Evolutionary conservation across 2,797 vertebrate species (phyloP), one percentile per base, ranked within the genome.

Genomic region (Mustela erminea): DNA sequence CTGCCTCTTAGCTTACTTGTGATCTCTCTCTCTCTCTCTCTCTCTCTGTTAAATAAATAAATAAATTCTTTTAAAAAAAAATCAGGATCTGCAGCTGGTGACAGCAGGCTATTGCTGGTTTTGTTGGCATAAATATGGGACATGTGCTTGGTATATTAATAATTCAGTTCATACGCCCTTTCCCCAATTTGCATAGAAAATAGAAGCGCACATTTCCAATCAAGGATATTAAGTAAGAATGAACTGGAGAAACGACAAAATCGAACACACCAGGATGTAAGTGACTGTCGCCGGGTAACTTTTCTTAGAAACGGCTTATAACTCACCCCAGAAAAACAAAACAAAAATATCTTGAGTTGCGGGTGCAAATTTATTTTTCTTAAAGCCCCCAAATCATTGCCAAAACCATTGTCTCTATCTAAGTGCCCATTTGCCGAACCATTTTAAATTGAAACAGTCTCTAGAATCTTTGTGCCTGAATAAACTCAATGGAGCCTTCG

Each of bases 301-400:
- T 89, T 94, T 90, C 46, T 93, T 43, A 89, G 52, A 95, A 95
- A 94, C 23, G n/a, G 29, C 56, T 93, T 81, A 3, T 91, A 80
- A 93, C 49, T 81, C 85, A 60, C 60, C 13, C 74, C 74, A 35
- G 56, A 60, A 52, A 92, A 92, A 75, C 54, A 87, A 91, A 94
- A 60, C 17, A 68, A 46, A 84, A 72, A 49, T 54, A 62, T 93
- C 41, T 84, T 58, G 58, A 87, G 62, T 78, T 35, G 35, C 29
- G 49, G 13, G 27, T 52, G 38, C 72, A 95, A 86, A 93, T 77
- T 89, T 60, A 62, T 89, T 88, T 81, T 80, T 54, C 58, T 60
- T 38, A 46, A 96, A 70, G 4, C 5, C 52, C 68, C 29, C 18
- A 74, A 66, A 32, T 70, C 18, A 29, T 68, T 91, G 74, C 64